Conservation (phyloP, 2,888 invertebrate genomes). For the Chorisops tibialis region DNA sequence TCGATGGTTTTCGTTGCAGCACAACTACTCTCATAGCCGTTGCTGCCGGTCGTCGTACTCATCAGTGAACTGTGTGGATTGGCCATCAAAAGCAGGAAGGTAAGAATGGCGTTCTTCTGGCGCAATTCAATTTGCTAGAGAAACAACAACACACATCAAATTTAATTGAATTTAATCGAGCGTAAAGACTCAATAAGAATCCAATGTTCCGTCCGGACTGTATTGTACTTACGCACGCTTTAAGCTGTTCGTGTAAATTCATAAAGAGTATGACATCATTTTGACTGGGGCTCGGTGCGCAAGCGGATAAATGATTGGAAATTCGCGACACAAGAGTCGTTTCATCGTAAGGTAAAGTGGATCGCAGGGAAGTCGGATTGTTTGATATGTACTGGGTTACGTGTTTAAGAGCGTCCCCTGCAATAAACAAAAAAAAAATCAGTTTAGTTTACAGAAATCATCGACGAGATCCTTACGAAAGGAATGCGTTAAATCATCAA, state of each 20-base stretch:
- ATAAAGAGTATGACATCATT: slow-evolving; percentile 40
- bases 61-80: slow-evolving; percentile 27
- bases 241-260: slow-evolving; percentile 42
- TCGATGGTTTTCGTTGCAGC: neutral
- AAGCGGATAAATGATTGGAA: slow-evolving; percentile 39
- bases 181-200: neutral
- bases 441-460: neutral
- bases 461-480: slow-evolving; percentile 18
- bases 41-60: neutral
- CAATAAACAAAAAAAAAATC: slow-evolving; percentile 1
- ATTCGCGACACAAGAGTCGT: slow-evolving; percentile 41
- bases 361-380: slow-evolving; percentile 40
- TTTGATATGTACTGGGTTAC: slow-evolving; percentile 44
- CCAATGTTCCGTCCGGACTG: neutral
- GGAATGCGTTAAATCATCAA: slow-evolving; percentile 23
- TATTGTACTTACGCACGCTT: slow-evolving; percentile 41
- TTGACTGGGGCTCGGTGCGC: slow-evolving; percentile 32
- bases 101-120: slow-evolving; percentile 59
- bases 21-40: neutral
- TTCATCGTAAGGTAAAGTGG: slow-evolving; percentile 42
- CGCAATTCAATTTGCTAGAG: slow-evolving; percentile 57
- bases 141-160: slow-evolving; percentile 36
- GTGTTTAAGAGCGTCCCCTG: slow-evolving; percentile 42
- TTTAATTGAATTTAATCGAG: slow-evolving; percentile 8
- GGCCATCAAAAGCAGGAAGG: slow-evolving; percentile 51